Conservation (phyloP, 2,888 invertebrate genomes). For the Archaeoteleia sp. region DNA sequence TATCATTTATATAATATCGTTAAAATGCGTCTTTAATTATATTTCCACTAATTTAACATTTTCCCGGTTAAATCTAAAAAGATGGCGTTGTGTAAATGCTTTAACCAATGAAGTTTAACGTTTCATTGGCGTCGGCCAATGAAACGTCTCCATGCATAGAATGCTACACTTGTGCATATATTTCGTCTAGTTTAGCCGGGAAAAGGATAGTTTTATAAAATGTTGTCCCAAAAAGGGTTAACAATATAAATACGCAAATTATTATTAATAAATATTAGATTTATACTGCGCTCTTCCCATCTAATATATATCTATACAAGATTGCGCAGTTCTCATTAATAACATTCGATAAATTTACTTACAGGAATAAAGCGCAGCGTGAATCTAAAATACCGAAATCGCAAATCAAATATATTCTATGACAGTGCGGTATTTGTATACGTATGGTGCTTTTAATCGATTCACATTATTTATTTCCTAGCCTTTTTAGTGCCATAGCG, state of each 20-base stretch:
- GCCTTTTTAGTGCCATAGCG: constrained; percentile 45
- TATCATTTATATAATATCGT: too few species aligned
- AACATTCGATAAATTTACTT: background rate
- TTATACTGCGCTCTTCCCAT: background rate
- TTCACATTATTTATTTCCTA: constrained; percentile 44
- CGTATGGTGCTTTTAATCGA: constrained; percentile 39
- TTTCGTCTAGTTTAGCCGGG: too few species aligned
- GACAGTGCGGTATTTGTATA: constrained; percentile 34
- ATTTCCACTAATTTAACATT: too few species aligned
- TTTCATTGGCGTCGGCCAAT: too few species aligned
- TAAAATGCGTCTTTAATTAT: too few species aligned
- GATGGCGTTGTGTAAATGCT: too few species aligned
- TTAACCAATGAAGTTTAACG: too few species aligned
- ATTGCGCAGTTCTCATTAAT: background rate
- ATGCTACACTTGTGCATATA: too few species aligned
- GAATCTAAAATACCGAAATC: constrained; percentile 1
- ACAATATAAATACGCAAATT: constrained; percentile 1
- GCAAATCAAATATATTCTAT: constrained; percentile 25
- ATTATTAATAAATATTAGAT: background rate
- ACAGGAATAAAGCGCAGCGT: background rate
- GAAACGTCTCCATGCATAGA: too few species aligned
- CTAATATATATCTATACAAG: constrained; percentile 10
- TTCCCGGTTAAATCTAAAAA: too few species aligned
- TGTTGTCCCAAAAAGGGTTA: constrained; percentile 28
- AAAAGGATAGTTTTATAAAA: too few species aligned